phyloP scores from a whole-genome alignment of 2,888 invertebrate species.

The Melinaea menophilus region DNA sequence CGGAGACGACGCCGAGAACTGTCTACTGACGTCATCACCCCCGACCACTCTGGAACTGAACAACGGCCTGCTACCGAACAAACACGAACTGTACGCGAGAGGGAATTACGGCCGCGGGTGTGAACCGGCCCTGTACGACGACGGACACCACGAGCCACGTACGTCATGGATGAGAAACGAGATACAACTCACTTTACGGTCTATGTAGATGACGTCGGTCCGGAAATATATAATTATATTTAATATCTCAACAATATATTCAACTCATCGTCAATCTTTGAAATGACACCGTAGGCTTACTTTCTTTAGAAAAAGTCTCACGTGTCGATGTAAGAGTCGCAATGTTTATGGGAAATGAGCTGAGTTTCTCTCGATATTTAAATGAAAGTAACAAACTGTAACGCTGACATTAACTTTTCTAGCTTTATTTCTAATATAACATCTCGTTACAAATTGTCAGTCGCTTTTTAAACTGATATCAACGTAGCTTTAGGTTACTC shows the following conservation, averaged over 20 bases:
- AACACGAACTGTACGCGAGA: slow-evolving; percentile 86
- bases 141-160: slow-evolving; percentile 53
- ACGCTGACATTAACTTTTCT: background rate
- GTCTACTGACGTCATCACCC: slow-evolving; percentile 85
- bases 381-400: slow-evolving; percentile 1
- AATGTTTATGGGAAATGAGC: background rate
- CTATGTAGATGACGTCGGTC: too few species aligned
- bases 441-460: too few species aligned
- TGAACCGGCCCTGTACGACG: slow-evolving; percentile 81
- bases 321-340: background rate
- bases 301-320: background rate
- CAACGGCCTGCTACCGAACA: slow-evolving; percentile 80
- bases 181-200: too few species aligned
- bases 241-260: too few species aligned
- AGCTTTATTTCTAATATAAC: background rate
- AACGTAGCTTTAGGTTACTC: too few species aligned
- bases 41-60: slow-evolving; percentile 72
- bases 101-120: slow-evolving; percentile 91
- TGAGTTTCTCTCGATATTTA: slow-evolving; percentile 1
- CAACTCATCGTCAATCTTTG: background rate
- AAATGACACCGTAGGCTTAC: background rate
- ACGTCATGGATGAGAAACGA: background rate
- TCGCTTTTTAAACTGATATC: too few species aligned
- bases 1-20: slow-evolving; percentile 84
- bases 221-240: too few species aligned